Conservation (phyloP, 2,797 vertebrate genomes). For the Telmatherina bonti region DNA sequence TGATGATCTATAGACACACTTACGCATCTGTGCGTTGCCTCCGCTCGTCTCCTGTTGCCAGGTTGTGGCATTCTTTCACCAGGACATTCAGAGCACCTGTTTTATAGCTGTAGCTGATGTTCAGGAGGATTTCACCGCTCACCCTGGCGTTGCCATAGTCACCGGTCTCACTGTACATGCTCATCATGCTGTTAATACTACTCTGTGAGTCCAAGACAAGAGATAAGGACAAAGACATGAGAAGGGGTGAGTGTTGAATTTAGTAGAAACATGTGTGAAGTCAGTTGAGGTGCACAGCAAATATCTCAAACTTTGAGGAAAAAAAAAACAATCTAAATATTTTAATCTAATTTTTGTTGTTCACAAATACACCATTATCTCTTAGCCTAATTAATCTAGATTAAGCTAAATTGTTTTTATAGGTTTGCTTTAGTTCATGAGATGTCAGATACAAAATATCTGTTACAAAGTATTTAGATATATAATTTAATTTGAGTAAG, state of each 20-base stretch:
- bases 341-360: no score
- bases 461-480: not conserved
- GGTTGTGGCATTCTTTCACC: conserved; percentile 94
- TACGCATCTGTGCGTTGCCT: conserved; percentile 95
- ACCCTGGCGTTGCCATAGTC: conserved; percentile 95
- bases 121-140: conserved; percentile 94
- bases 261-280: not conserved
- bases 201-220: conserved; percentile 81
- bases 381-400: not conserved
- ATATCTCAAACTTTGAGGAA: no score
- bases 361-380: not conserved
- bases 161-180: conserved; percentile 96
- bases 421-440: not conserved
- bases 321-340: no score
- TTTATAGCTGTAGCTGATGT: conserved; percentile 95
- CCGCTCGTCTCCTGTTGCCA: conserved; percentile 93
- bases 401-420: not conserved
- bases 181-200: conserved; percentile 97
- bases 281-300: no score
- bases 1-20: conserved; percentile 57
- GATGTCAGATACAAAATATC: not conserved
- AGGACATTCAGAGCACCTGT: conserved; percentile 93
- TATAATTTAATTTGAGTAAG: not conserved
- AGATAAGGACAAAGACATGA: conserved; percentile 14
- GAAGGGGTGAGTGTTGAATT: conserved; percentile 12